Percentiles rank a stretch among this genome's conserved stretches.
These are phyloP conservation scores for Rhynchonycteris naso DNA, from an alignment of 2,797 vertebrate species.

Conservation along the genomic window DNA sequence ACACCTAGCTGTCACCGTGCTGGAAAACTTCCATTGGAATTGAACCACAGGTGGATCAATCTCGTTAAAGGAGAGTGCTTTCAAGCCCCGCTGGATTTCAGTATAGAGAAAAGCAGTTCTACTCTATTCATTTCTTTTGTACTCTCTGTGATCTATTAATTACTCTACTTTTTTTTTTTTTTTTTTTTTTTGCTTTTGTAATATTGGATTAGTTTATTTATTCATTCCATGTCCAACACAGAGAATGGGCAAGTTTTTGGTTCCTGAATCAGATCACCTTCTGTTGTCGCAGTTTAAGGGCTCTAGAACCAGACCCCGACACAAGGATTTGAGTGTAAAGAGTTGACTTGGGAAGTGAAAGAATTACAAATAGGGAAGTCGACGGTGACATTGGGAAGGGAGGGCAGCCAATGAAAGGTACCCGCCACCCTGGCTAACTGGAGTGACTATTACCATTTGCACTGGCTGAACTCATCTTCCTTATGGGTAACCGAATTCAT, in stretches of 20 bases:
- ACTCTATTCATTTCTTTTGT: background rate
- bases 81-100: conserved; percentile 29
- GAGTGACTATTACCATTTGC: background rate
- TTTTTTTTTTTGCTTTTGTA: background rate
- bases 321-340: background rate
- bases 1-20: background rate
- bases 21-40: conserved; percentile 41
- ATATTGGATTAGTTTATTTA: background rate
- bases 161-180: background rate
- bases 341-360: background rate
- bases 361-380: background rate
- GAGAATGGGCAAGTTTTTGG: background rate
- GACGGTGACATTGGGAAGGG: background rate
- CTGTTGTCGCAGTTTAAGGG: background rate
- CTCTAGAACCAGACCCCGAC: background rate
- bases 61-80: conserved; percentile 39
- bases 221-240: background rate
- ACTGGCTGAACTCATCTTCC: background rate
- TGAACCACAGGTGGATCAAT: conserved; percentile 32
- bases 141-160: background rate
- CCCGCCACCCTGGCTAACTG: background rate
- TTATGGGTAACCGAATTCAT: background rate
- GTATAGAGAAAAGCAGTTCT: conserved; percentile 24
- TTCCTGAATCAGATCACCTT: background rate
- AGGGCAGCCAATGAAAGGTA: background rate